phyloP scores from a whole-genome alignment of 2,113 vertebrate genomes.

The Notechis scutatus region DNA sequence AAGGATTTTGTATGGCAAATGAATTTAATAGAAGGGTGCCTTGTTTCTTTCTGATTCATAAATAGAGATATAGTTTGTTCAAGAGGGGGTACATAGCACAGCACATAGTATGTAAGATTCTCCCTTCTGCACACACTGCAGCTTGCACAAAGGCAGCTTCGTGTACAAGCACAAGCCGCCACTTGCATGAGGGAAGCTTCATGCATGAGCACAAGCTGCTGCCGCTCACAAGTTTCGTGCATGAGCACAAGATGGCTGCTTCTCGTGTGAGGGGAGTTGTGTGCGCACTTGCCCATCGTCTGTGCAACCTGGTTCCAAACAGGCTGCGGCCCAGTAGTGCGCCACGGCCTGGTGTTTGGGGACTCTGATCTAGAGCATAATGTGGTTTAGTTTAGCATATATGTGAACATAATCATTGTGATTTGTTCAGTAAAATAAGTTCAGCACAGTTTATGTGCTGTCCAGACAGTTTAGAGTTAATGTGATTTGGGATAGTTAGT shows the following conservation, averaged over 20 bases:
- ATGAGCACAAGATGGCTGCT: not conserved
- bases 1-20: not conserved
- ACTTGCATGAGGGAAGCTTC: not conserved
- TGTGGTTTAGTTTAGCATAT: not conserved
- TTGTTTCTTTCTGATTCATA: not conserved
- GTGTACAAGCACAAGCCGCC: not conserved
- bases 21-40: not conserved
- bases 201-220: not conserved
- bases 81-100: not conserved
- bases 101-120: not conserved
- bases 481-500: too few species aligned
- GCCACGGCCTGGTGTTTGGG: not conserved
- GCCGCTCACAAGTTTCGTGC: not conserved
- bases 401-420: not conserved
- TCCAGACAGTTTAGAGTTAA: too few species aligned
- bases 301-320: not conserved
- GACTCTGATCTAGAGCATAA: not conserved
- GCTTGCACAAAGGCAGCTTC: not conserved
- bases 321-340: not conserved
- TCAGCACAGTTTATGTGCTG: too few species aligned
- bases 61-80: not conserved
- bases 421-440: not conserved
- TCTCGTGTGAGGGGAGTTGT: accelerated
- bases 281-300: not conserved
- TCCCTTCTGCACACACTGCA: not conserved